These are phyloP conservation scores for Argentina silus DNA, from an alignment of 2,797 vertebrate genomes.

Conservation along the genomic window DNA sequence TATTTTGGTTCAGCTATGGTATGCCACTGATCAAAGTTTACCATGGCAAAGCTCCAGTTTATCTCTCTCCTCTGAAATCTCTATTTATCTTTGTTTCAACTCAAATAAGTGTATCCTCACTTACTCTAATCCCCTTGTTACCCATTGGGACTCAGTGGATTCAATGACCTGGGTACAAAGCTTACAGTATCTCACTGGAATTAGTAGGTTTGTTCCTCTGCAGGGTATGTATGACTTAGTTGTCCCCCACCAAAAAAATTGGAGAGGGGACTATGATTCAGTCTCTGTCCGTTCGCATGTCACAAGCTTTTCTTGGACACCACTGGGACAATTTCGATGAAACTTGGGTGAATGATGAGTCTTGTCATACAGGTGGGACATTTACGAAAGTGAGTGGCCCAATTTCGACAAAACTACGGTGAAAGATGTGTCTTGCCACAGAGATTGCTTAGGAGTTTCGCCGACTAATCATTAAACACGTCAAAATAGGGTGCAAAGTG, in stretches of 20 bases:
- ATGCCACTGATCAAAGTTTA: slow-evolving; percentile 53
- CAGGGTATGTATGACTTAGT: no score
- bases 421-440: no score
- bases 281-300: no score
- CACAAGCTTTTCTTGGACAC: slow-evolving; percentile 17
- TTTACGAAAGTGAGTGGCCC: no score
- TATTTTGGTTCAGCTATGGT: slow-evolving; percentile 60
- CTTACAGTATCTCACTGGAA: slow-evolving; percentile 3
- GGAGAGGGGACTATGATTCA: no score
- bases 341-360: no score
- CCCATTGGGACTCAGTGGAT: slow-evolving; percentile 27
- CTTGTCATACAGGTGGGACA: no score
- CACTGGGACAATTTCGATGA: background rate
- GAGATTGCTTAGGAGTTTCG: no score
- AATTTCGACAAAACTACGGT: no score
- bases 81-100: slow-evolving; percentile 33
- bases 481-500: no score
- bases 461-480: no score
- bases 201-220: slow-evolving; percentile 21
- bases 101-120: slow-evolving; percentile 38
- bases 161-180: slow-evolving; percentile 27
- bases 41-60: slow-evolving; percentile 51
- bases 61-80: slow-evolving; percentile 21
- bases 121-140: slow-evolving; percentile 24
- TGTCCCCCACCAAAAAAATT: no score